A percentile compares a stretch with the other conserved stretches of the same genome.
Evolutionary conservation across 1,140 invertebrate species (phyloP).

Genomic region (Lordiphosa mommai): DNA sequence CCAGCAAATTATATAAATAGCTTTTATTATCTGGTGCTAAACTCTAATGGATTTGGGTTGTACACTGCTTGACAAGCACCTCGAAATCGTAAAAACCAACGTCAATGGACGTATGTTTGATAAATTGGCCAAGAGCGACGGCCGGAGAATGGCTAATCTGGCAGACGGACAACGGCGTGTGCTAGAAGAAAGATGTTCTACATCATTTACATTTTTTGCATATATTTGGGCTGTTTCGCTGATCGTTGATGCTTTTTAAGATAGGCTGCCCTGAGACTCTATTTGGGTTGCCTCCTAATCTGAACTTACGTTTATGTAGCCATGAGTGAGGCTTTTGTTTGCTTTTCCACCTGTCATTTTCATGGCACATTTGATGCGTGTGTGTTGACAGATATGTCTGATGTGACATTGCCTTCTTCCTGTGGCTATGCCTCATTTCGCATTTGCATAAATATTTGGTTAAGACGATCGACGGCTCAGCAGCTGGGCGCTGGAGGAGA

Average conservation of each 20-base stretch:
- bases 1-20: constrained; percentile 20
- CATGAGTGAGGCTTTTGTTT: constrained; percentile 34
- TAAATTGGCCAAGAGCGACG: constrained; percentile 31
- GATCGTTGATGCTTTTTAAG: background rate
- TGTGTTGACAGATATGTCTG: constrained; percentile 18
- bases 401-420: constrained; percentile 69
- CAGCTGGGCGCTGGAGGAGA: constrained; percentile 11
- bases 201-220: constrained; percentile 29
- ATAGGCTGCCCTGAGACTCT: constrained; percentile 18
- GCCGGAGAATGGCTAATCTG: constrained; percentile 28
- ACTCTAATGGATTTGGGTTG: constrained; percentile 58
- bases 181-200: constrained; percentile 21
- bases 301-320: constrained; percentile 5
- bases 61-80: constrained; percentile 29
- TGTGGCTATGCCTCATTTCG: constrained; percentile 42
- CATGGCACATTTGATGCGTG: constrained; percentile 38
- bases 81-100: constrained; percentile 39
- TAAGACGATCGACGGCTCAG: constrained; percentile 28
- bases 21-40: constrained; percentile 34
- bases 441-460: constrained; percentile 66
- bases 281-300: constrained; percentile 23
- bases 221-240: constrained; percentile 17
- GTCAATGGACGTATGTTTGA: constrained; percentile 25
- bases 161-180: constrained; percentile 15
- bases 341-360: constrained; percentile 41